Conservation (phyloP, 1,140 invertebrate genomes). For the Apis dorsata region DNA sequence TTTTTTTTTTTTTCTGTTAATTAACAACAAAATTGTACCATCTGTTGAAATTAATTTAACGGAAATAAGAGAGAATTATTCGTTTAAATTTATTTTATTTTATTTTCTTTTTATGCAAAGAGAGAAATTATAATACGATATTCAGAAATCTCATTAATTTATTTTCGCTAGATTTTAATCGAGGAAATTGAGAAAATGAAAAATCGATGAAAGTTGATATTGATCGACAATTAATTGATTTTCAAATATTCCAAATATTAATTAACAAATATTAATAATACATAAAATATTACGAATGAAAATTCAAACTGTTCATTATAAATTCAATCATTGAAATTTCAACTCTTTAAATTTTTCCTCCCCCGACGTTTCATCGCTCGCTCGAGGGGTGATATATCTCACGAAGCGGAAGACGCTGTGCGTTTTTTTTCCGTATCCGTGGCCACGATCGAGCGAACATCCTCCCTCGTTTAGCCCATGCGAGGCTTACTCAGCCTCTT, state of each 20-base stretch:
- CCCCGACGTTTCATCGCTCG: not conserved
- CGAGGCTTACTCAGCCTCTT: slow-evolving; percentile 54
- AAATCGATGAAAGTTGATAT: too few relatives aligned
- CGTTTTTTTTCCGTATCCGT: slow-evolving; percentile 52
- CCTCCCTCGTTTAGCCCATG: slow-evolving; percentile 64
- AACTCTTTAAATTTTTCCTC: not conserved
- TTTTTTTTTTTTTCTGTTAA: not conserved
- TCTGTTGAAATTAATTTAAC: not conserved
- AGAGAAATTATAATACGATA: not conserved
- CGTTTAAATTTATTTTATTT: not conserved
- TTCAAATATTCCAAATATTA: too few relatives aligned
- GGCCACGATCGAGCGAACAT: slow-evolving; percentile 66
- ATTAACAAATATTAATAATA: too few relatives aligned
- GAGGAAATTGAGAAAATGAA: too few relatives aligned
- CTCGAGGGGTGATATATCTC: slow-evolving; percentile 13
- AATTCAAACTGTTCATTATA: too few relatives aligned
- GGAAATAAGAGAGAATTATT: not conserved
- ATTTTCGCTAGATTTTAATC: too few relatives aligned
- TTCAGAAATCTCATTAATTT: not conserved
- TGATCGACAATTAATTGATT: too few relatives aligned
- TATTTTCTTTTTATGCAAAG: not conserved
- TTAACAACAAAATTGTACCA: not conserved
- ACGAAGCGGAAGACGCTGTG: slow-evolving; percentile 36
- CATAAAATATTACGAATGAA: too few relatives aligned
- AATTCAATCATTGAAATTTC: not conserved